These are phyloP conservation scores for Lepidothrix coronata DNA, from an alignment of 2,113 vertebrate species.

Conservation along the genomic window DNA sequence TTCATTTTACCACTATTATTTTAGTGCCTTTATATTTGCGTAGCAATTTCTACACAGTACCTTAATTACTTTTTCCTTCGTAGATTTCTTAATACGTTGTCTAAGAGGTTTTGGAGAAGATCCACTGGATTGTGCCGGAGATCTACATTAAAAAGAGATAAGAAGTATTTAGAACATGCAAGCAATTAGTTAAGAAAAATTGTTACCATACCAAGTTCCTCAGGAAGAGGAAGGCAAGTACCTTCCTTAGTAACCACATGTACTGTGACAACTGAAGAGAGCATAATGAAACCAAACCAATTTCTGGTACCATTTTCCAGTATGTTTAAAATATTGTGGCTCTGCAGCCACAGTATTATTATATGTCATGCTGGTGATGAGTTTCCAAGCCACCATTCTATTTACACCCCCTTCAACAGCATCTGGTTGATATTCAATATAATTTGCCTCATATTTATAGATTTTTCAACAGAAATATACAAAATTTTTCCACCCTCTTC, in stretches of 20 bases:
- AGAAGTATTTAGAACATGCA: not conserved
- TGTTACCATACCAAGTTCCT: not conserved
- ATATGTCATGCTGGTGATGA: not conserved
- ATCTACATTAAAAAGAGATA: slow-evolving; percentile 70
- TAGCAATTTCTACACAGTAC: slow-evolving; percentile 64
- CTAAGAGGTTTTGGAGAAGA: slow-evolving; percentile 81
- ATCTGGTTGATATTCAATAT: not conserved
- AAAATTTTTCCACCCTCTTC: not conserved
- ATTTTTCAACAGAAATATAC: not conserved
- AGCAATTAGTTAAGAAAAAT: not conserved
- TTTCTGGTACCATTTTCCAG: not conserved
- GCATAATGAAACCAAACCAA: not conserved
- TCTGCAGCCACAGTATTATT: not conserved
- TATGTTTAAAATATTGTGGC: not conserved
- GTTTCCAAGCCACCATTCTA: not conserved
- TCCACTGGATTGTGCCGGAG: slow-evolving; percentile 79
- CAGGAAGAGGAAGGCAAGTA: not conserved
- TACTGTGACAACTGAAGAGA: not conserved
- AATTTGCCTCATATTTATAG: not conserved
- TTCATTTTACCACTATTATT: not conserved
- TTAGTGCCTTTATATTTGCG: not conserved
- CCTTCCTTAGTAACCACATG: not conserved
- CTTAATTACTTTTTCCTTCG: slow-evolving; percentile 79
- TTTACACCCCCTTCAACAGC: not conserved
- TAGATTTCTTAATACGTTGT: slow-evolving; percentile 76